A percentile compares a stretch with the other conserved stretches of the same genome.
Conservation (phyloP, 2,797 vertebrate genomes). For the Ctenopoma multispine region DNA sequence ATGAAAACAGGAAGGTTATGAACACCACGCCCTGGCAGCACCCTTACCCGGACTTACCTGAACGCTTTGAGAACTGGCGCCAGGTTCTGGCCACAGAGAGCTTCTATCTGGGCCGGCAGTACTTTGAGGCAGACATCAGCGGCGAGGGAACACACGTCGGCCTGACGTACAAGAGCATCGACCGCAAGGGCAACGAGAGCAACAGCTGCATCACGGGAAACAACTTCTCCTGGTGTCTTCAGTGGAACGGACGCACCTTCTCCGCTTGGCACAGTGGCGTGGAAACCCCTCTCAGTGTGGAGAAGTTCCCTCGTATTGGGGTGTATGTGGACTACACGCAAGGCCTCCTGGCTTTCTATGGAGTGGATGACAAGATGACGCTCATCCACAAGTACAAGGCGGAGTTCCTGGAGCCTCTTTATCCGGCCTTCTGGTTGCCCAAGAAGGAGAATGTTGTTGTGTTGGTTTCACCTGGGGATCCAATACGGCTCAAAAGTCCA, state of each 20-base stretch:
- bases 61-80: conserved; percentile 84
- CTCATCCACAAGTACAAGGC: conserved; percentile 82
- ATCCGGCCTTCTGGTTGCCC: conserved; percentile 87
- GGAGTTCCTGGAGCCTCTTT: conserved; percentile 86
- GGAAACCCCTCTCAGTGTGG: conserved; percentile 78
- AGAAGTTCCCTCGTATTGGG: conserved; percentile 79
- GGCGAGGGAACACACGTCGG: conserved; percentile 86
- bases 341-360: conserved; percentile 83
- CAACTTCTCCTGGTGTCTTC: conserved; percentile 87
- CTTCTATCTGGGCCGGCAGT: conserved; percentile 87
- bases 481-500: conserved; percentile 63
- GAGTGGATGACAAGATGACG: conserved; percentile 73
- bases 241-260: conserved; percentile 87
- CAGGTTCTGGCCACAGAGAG: conserved; percentile 86
- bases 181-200: conserved; percentile 82
- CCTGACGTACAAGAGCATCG: conserved; percentile 86
- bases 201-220: conserved; percentile 86
- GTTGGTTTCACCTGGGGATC: conserved; percentile 75
- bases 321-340: conserved; percentile 83
- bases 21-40: conserved; percentile 90
- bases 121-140: conserved; percentile 85
- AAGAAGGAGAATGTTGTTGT: conserved; percentile 87
- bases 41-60: conserved; percentile 82
- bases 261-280: conserved; percentile 87
- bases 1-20: conserved; percentile 85